Conservation (phyloP, 2,888 invertebrate genomes). For the Glyphotaelius pellucidus region DNA sequence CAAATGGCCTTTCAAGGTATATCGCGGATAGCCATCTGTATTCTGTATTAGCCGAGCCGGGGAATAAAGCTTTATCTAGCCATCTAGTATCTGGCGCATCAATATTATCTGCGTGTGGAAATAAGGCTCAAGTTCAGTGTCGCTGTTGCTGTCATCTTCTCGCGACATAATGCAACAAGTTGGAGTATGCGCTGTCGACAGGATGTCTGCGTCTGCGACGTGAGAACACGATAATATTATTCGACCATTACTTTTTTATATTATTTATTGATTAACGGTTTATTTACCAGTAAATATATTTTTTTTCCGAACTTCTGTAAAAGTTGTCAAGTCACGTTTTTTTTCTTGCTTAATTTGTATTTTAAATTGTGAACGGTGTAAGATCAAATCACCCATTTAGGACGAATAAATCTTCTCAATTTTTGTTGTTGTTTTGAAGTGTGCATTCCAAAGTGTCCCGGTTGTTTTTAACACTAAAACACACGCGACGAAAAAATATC, state of each 20-base stretch:
- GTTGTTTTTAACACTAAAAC: background rate
- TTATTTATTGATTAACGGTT: constrained; percentile 43
- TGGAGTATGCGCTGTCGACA: background rate
- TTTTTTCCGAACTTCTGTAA: background rate
- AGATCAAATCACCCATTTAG: background rate
- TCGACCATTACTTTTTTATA: constrained; percentile 33
- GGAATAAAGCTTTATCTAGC: constrained; percentile 22
- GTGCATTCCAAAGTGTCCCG: background rate
- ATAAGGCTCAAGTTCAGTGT: constrained; percentile 22
- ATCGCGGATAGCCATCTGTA: constrained; percentile 24
- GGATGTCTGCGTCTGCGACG: background rate
- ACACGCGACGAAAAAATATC: background rate
- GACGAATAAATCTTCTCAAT: background rate
- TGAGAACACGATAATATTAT: constrained; percentile 42
- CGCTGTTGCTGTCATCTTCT: constrained; percentile 14
- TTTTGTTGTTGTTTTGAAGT: background rate
- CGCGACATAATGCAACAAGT: background rate
- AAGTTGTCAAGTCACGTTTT: background rate
- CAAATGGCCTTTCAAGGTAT: constrained; percentile 40
- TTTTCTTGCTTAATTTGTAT: background rate
- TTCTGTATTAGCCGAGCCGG: background rate
- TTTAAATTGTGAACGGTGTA: background rate
- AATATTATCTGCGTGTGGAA: constrained; percentile 22
- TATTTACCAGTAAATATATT: background rate
- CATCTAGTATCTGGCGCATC: constrained; percentile 7